Conservation (phyloP, 2,113 vertebrate species). For the Tachysurus vachellii region DNA sequence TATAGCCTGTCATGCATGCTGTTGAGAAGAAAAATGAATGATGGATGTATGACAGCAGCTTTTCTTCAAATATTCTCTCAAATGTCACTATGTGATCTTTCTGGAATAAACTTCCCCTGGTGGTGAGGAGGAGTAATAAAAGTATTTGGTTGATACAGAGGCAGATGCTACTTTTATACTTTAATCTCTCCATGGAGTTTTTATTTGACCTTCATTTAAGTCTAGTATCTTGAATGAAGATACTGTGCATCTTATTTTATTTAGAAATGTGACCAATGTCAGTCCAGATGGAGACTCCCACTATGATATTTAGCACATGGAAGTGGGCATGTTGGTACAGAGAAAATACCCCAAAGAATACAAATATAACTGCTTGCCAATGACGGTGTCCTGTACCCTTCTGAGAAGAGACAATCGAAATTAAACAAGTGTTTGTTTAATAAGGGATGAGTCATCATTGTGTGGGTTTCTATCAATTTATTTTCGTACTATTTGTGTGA, state of each 20-base stretch:
- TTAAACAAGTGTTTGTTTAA: constrained; percentile 48
- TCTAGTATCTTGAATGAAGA: neutral
- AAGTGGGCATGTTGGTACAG: constrained; percentile 29
- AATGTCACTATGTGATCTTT: neutral
- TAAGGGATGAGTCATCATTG: constrained; percentile 61
- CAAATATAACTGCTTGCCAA: constrained; percentile 23
- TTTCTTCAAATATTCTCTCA: neutral
- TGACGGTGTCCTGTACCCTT: constrained; percentile 50
- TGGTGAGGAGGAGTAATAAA: neutral
- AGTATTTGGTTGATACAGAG: neutral
- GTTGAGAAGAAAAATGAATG: neutral
- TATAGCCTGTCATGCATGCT: neutral
- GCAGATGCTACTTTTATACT: neutral
- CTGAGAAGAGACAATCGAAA: constrained; percentile 54
- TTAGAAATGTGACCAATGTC: constrained; percentile 15
- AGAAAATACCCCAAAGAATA: constrained; percentile 26
- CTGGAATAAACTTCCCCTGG: neutral
- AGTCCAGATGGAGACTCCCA: constrained; percentile 45
- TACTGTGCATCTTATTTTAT: constrained; percentile 19
- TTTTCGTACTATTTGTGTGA: constrained; percentile 42
- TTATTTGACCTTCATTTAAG: neutral
- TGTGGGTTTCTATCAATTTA: constrained; percentile 64
- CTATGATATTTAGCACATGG: constrained; percentile 31
- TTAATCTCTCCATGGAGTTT: constrained; percentile 15
- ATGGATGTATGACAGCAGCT: neutral